Conservation (phyloP, 2,113 vertebrate species). For the Xiphophorus maculatus region DNA sequence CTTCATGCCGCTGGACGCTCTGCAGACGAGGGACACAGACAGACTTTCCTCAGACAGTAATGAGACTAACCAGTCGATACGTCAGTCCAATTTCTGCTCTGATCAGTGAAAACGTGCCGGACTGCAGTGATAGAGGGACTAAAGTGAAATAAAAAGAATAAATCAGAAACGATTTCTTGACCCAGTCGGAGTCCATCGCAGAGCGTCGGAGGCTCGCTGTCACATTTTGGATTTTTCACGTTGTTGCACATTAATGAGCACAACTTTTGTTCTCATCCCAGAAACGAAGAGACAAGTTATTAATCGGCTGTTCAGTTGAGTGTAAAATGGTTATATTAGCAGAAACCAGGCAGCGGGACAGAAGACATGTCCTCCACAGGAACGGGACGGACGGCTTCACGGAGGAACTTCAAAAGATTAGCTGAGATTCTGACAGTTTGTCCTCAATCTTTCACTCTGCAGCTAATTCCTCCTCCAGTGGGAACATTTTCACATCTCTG, state of each 20-base stretch:
- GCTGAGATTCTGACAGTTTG: not conserved
- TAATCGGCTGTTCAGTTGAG: not conserved
- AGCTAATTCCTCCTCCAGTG: not conserved
- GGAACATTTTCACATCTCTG: not conserved
- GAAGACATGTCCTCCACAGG: not conserved
- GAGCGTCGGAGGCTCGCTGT: not conserved
- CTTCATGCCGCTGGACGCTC: no score
- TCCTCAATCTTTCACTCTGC: not conserved
- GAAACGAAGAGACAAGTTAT: not conserved
- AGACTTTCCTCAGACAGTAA: no score
- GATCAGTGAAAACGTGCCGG: no score
- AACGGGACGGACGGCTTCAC: no score
- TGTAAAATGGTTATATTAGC: not conserved
- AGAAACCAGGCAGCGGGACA: not conserved
- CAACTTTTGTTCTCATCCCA: not conserved
- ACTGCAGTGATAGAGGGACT: no score
- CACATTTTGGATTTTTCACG: not conserved
- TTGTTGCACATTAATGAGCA: not conserved
- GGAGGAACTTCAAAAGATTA: not conserved
- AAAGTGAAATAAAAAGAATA: no score
- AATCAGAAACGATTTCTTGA: no score
- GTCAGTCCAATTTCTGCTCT: no score
- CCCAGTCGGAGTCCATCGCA: no score
- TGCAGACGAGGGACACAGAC: no score
- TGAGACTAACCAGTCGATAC: no score